A percentile compares a stretch with the other conserved stretches of the same genome.
phyloP scores from a whole-genome alignment of 2,888 invertebrate species.

The Papilio protenor region DNA sequence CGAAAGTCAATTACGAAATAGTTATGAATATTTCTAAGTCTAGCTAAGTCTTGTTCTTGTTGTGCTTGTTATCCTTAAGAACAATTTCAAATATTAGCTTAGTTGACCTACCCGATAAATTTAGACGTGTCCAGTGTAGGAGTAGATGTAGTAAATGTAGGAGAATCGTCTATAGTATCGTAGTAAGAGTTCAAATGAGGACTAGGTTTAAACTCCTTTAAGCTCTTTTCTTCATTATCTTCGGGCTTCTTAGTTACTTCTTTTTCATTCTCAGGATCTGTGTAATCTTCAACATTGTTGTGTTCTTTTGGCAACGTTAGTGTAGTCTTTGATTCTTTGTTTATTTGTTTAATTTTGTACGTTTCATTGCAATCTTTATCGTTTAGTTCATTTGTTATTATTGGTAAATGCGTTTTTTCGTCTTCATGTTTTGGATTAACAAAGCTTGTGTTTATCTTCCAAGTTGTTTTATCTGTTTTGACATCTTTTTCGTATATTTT shows the following conservation, averaged over 20 bases:
- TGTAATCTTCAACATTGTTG: neutral
- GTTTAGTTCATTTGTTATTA: neutral
- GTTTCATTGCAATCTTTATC: slow-evolving; percentile 49
- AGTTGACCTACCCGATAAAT: neutral
- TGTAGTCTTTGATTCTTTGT: slow-evolving; percentile 42
- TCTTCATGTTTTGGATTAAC: slow-evolving; percentile 53
- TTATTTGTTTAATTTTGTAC: slow-evolving; percentile 48
- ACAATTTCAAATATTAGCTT: neutral
- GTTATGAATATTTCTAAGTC: neutral
- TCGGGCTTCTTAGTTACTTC: neutral
- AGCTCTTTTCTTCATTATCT: slow-evolving; percentile 46
- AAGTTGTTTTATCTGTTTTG: slow-evolving; percentile 52
- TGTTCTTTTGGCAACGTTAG: slow-evolving; percentile 5
- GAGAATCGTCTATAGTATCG: slow-evolving; percentile 63
- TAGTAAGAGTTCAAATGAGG: slow-evolving; percentile 77
- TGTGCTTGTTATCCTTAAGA: neutral
- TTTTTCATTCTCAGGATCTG: neutral
- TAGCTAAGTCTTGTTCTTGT: neutral
- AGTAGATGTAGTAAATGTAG: slow-evolving; percentile 52
- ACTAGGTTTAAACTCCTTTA: slow-evolving; percentile 78
- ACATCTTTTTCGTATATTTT: slow-evolving; percentile 45
- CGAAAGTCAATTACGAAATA: slow-evolving; percentile 1
- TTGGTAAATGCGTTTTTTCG: slow-evolving; percentile 48
- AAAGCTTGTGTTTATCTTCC: slow-evolving; percentile 66
- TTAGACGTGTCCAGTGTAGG: slow-evolving; percentile 58